phyloP scores from a whole-genome alignment of 2,113 vertebrate species.

The Piprites chloris region DNA sequence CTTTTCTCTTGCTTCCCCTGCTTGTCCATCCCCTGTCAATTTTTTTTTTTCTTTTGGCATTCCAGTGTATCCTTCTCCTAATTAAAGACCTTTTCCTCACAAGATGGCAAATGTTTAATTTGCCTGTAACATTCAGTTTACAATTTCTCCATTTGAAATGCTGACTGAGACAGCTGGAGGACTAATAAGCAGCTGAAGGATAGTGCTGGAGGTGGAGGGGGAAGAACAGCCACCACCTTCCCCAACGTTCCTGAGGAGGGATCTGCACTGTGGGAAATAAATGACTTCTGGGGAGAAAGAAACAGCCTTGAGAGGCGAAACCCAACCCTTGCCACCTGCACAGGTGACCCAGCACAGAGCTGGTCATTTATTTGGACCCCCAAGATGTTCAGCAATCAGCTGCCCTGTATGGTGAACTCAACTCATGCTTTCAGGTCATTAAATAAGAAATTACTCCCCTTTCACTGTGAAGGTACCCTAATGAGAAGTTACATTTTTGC shows the following conservation, averaged over 20 bases:
- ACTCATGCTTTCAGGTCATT: neutral
- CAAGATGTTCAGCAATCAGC: neutral
- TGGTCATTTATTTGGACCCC: neutral
- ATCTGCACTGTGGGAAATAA: neutral
- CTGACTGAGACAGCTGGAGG: neutral
- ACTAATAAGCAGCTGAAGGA: neutral
- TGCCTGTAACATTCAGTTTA: conserved; percentile 21
- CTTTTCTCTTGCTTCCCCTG: conserved; percentile 10
- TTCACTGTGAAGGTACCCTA: neutral
- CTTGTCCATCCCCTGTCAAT: neutral
- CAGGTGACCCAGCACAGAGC: neutral
- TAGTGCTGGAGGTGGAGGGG: neutral
- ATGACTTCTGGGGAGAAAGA: neutral
- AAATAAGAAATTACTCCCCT: neutral
- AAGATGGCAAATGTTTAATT: conserved; percentile 57
- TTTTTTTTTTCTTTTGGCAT: conserved; percentile 9
- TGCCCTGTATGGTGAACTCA: neutral
- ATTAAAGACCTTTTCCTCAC: conserved; percentile 36
- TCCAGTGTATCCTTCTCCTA: conserved; percentile 8
- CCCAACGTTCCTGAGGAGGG: fast-evolving
- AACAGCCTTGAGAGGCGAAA: neutral
- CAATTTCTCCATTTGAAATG: neutral
- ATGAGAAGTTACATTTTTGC: neutral
- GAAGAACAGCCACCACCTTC: neutral
- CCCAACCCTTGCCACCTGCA: neutral